Conservation (phyloP, 2,113 vertebrate species). For the Neolamprologus ventralis region DNA sequence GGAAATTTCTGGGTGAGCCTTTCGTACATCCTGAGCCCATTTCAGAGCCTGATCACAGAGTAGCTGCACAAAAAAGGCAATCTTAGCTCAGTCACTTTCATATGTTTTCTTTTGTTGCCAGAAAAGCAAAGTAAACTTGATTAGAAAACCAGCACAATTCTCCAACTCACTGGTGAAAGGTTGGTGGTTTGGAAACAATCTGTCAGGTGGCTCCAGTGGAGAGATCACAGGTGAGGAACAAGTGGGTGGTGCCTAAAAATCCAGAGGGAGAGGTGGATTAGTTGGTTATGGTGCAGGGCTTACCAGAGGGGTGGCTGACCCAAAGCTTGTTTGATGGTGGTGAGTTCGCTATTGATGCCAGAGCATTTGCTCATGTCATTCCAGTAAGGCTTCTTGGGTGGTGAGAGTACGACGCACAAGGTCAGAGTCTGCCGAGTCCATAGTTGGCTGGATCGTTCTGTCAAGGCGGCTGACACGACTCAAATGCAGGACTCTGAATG, state of each 20-base stretch:
- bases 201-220: not conserved
- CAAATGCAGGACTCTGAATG: not conserved
- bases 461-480: not conserved
- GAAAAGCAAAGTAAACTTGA: not conserved
- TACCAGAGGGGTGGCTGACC: not conserved
- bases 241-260: not conserved
- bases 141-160: not conserved
- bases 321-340: not conserved
- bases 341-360: not conserved
- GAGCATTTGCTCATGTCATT: not conserved
- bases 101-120: not conserved
- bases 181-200: not conserved
- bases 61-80: not conserved
- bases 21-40: not conserved
- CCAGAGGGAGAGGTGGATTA: not conserved
- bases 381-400: not conserved
- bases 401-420: not conserved
- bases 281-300: not conserved
- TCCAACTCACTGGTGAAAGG: rapidly evolving
- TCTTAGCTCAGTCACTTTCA: not conserved
- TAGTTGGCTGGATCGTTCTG: not conserved
- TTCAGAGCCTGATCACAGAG: not conserved
- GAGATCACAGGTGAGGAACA: not conserved
- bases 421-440: not conserved
- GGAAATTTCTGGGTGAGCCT: not conserved